Base-by-base conservation (phyloP, 2,113 vertebrate species). In the Megaceryle maxima region DNA sequence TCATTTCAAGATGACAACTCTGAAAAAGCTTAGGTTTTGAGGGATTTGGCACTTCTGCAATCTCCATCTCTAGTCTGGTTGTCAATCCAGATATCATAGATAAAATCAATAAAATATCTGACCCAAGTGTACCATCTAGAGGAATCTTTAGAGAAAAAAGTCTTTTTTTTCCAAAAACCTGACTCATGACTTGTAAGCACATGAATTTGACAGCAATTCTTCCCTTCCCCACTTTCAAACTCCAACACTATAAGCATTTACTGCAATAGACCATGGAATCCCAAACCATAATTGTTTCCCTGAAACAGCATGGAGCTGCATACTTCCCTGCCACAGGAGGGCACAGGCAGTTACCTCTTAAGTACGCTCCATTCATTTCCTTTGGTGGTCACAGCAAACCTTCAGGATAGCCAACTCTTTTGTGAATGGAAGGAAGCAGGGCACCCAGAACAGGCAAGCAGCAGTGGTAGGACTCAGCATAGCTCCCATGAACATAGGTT, bases 381-480 rank as follows among this genome's bases (percentile, higher is more conserved):
- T 66, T 43, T 29, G 78, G 15, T 83, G 19, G 28, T 44, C 56
- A 33, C 22, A 25, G 33, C 29, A 60, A 51, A 28, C 15, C 39
- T 43, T 43, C 7, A 5, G 87, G 33, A 59, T 7, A 29, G 28
- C 10, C 69, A 62, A 16, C 18, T 24, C 0, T n/a, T 31, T 8
- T 3, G 37, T 3, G 1, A 55, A 44, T 14, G 35, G 37, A 66
- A 46, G 25, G 43, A 33, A 57, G 20, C 11, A 44, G 12, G 28
- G 51, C 1, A 31, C 31, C 37, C 50, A 33, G 50, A 3, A 20
- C 0, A 0, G 14, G 8, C 1, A 2, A 50, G 41, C 1, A 1
- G n/a, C 2, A 0, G 19, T 1, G 0, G 24, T 50, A 7, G 35
- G 10, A 43, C 17, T 24, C 2, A 0, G 46, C 80, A 44, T 39